Evolutionary conservation across 2,888 invertebrate species (phyloP).

Genomic region (Drosophila borborema): DNA sequence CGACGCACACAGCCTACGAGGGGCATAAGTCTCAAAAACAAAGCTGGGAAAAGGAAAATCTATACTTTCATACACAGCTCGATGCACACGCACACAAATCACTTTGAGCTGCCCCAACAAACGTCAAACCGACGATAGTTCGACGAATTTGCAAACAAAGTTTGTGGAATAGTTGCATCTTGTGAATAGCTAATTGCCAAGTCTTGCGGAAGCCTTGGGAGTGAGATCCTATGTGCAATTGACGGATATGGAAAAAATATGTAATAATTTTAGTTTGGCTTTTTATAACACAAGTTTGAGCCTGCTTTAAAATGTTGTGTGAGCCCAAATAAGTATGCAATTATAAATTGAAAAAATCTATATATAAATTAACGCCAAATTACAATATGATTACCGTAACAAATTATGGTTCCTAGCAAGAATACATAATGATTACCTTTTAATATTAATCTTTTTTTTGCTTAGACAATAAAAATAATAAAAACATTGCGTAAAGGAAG

Average conservation of each 20-base stretch:
- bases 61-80: constrained; percentile 39
- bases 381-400: neutral
- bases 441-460: too few relatives aligned
- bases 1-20: constrained; percentile 32
- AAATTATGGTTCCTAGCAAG: too few relatives aligned
- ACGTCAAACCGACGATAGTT: constrained; percentile 36
- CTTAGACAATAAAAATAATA: too few relatives aligned
- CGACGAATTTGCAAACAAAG: constrained; percentile 42
- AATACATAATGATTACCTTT: too few relatives aligned
- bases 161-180: constrained; percentile 35
- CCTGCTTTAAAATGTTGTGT: too few relatives aligned
- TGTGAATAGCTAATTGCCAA: constrained; percentile 37
- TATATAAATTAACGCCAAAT: neutral
- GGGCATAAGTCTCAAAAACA: constrained; percentile 58
- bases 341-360: neutral
- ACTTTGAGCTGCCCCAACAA: constrained; percentile 15
- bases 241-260: neutral
- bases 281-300: too few relatives aligned
- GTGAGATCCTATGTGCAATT: neutral
- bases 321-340: too few relatives aligned
- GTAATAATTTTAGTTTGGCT: too few relatives aligned
- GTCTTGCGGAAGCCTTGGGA: constrained; percentile 22
- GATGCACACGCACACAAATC: constrained; percentile 37
- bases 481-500: too few relatives aligned
- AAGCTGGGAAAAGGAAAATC: constrained; percentile 26